A percentile compares a stretch with the other conserved stretches of the same genome.
These are phyloP conservation scores for Autographa gamma DNA, from an alignment of 2,888 invertebrate species.

Conservation along the genomic window DNA sequence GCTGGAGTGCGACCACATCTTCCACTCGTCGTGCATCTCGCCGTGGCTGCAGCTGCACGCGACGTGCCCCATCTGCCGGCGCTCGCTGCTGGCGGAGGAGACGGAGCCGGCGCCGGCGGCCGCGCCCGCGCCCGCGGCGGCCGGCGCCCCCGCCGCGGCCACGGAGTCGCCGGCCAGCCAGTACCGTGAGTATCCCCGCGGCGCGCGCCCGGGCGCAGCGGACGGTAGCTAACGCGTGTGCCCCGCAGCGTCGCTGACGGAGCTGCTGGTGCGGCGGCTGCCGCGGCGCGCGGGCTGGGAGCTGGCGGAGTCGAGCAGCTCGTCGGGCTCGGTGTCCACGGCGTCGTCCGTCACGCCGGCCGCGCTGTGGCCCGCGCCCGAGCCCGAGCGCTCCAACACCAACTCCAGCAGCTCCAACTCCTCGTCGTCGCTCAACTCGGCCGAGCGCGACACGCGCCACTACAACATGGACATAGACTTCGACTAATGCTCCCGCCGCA, in stretches of 20 bases:
- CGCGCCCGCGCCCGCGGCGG: neutral
- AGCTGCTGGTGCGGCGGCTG: constrained; percentile 57
- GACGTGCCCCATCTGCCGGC: constrained; percentile 98
- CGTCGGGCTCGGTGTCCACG: constrained; percentile 48
- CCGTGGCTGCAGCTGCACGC: constrained; percentile 99
- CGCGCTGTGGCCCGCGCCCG: constrained; percentile 31
- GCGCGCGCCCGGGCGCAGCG: neutral
- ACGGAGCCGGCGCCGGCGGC: constrained; percentile 37
- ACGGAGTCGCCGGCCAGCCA: constrained; percentile 37
- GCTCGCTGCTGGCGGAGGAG: constrained; percentile 74
- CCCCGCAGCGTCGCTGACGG: constrained; percentile 60
- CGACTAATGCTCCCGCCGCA: constrained; percentile 68
- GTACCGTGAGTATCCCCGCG: constrained; percentile 41
- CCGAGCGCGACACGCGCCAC: constrained; percentile 70
- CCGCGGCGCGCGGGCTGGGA: constrained; percentile 42
- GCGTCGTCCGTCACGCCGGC: constrained; percentile 41
- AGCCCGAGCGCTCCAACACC: constrained; percentile 37
- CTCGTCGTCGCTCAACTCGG: constrained; percentile 62
- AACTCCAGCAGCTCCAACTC: constrained; percentile 50
- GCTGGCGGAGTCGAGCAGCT: constrained; percentile 48
- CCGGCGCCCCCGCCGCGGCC: constrained; percentile 11
- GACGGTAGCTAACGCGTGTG: constrained; percentile 13
- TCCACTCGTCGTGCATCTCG: constrained; percentile 97
- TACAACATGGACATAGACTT: constrained; percentile 87
- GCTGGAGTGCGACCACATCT: constrained; percentile 96